Conservation (phyloP, 2,888 invertebrate species). For the Dryomyza anilis region DNA sequence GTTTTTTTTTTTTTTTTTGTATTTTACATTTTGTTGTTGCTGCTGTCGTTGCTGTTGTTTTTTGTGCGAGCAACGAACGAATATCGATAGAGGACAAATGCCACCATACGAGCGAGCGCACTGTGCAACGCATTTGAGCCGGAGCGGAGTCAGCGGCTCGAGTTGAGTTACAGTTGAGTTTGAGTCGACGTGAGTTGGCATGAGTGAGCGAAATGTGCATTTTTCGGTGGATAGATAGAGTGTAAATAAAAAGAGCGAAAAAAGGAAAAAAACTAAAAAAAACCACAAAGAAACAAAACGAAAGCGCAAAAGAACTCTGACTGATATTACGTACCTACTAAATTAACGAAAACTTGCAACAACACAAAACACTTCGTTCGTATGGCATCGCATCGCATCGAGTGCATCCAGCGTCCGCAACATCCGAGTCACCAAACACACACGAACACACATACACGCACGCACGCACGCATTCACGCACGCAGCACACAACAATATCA, state of each 20-base stretch:
- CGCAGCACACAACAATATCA: slow-evolving; percentile 28
- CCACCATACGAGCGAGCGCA: slow-evolving; percentile 27
- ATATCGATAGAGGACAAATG: slow-evolving; percentile 38
- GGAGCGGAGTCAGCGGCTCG: background rate
- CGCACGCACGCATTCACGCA: too few species aligned
- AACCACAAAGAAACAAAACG: too few species aligned
- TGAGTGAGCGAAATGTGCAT: slow-evolving; percentile 21
- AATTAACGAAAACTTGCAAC: slow-evolving; percentile 35
- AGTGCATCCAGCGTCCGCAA: slow-evolving; percentile 29
- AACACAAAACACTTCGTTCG: too few species aligned
- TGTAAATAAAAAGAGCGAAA: slow-evolving; percentile 28
- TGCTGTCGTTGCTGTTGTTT: slow-evolving; percentile 3
- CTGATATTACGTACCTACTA: slow-evolving; percentile 34
- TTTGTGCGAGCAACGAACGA: slow-evolving; percentile 26
- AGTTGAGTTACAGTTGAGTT: slow-evolving; percentile 13
- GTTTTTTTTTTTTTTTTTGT: slow-evolving; percentile 2
- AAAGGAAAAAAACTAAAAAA: slow-evolving; percentile 6
- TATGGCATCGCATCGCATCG: too few species aligned
- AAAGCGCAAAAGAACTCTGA: too few species aligned
- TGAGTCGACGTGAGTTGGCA: slow-evolving; percentile 11
- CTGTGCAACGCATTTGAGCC: slow-evolving; percentile 36
- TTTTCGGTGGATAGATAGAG: slow-evolving; percentile 23
- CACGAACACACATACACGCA: too few species aligned
- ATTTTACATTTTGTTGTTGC: slow-evolving; percentile 24
- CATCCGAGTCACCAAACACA: slow-evolving; percentile 36